These are phyloP conservation scores for Lepus europaeus DNA, from an alignment of 2,113 vertebrate species.

Conservation along the genomic window DNA sequence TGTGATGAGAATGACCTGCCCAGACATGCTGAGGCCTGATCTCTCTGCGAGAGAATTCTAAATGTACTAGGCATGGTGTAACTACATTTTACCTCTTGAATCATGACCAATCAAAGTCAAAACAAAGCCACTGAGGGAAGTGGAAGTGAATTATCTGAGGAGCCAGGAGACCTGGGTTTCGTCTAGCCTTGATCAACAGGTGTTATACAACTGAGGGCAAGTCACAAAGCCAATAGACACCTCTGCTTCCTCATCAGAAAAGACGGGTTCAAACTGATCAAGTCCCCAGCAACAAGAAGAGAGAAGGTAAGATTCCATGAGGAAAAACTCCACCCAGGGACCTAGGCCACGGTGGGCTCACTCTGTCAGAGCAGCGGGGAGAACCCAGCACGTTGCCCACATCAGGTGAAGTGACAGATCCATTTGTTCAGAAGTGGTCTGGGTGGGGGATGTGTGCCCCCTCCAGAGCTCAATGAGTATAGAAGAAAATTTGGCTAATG, in stretches of 20 bases:
- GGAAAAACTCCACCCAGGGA: neutral
- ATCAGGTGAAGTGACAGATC: neutral
- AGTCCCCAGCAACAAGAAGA: neutral
- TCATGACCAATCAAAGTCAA: slow-evolving; percentile 33
- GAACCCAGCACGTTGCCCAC: neutral
- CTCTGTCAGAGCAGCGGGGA: no score
- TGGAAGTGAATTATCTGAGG: neutral
- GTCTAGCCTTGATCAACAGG: neutral
- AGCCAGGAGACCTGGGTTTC: neutral
- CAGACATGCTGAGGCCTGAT: neutral
- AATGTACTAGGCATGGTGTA: neutral
- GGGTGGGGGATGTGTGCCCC: neutral
- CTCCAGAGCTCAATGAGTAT: neutral
- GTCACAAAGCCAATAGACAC: neutral
- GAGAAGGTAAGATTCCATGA: neutral
- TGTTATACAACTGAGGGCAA: neutral
- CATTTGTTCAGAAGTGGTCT: neutral
- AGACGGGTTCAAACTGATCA: neutral
- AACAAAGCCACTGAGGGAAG: neutral
- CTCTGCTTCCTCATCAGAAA: slow-evolving; percentile 41
- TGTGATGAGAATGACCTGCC: neutral
- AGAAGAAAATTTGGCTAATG: neutral
- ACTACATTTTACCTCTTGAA: neutral
- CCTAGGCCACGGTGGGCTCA: neutral
- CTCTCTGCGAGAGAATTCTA: neutral